A percentile compares a stretch with the other conserved stretches of the same genome.
Conservation (phyloP, 1,140 invertebrate genomes). For the Drosophila ironensis region DNA sequence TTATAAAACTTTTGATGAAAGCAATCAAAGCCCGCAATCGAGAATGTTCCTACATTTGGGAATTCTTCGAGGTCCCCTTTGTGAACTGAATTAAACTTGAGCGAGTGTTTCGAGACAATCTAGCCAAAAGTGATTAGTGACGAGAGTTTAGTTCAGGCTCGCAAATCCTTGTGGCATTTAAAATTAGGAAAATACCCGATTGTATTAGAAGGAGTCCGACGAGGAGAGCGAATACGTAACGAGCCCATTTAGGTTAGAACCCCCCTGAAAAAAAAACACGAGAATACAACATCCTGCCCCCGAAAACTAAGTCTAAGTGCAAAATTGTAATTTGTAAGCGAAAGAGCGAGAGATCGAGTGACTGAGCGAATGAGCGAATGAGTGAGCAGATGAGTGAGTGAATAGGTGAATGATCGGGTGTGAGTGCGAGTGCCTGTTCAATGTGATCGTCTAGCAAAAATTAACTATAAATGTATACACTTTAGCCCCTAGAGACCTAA, state of each 20-base stretch:
- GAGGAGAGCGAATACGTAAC: slow-evolving; percentile 54
- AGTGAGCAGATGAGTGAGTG: slow-evolving; percentile 21
- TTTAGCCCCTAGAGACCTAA: slow-evolving; percentile 61
- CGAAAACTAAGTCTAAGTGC: slow-evolving; percentile 55
- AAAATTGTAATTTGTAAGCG: slow-evolving; percentile 71
- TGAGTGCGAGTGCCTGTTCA: slow-evolving; percentile 53
- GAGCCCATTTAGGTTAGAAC: slow-evolving; percentile 40
- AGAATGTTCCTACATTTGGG: not conserved
- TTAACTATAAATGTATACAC: slow-evolving; percentile 74
- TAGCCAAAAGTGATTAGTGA: not conserved
- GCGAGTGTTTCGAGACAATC: not conserved
- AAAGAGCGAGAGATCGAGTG: slow-evolving; percentile 2
- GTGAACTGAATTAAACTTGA: too few relatives aligned
- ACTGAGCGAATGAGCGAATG: slow-evolving; percentile 10
- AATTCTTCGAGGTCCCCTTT: not conserved
- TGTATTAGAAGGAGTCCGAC: slow-evolving; percentile 19
- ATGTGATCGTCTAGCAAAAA: slow-evolving; percentile 79
- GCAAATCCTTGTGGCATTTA: not conserved
- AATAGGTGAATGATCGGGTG: slow-evolving; percentile 6
- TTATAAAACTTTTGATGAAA: slow-evolving; percentile 74
- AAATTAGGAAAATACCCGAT: not conserved
- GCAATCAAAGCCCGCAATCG: slow-evolving; percentile 67
- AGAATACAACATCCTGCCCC: too few relatives aligned
- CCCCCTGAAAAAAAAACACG: too few relatives aligned
- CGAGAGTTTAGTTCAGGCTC: not conserved